These are phyloP conservation scores for Sceloporus tristichus DNA, from an alignment of 2,113 vertebrate species.

Conservation along the genomic window DNA sequence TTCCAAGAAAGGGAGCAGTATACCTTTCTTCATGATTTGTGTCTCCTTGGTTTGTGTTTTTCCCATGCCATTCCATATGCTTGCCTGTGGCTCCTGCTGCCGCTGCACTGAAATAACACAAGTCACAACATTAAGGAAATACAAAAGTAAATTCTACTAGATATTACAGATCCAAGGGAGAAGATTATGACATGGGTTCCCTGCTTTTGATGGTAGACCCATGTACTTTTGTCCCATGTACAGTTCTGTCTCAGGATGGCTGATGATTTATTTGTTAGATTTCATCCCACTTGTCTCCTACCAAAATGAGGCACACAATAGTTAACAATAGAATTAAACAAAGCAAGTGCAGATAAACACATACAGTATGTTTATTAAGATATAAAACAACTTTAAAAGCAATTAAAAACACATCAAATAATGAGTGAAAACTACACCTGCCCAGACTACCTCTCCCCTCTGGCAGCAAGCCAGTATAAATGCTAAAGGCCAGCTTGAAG, in stretches of 20 bases:
- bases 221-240: neutral
- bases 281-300: too few relatives aligned
- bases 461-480: too few relatives aligned
- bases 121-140: too few relatives aligned
- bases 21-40: neutral
- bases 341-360: neutral
- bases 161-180: neutral
- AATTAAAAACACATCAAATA: too few relatives aligned
- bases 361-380: too few relatives aligned
- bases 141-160: neutral
- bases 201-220: neutral
- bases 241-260: neutral
- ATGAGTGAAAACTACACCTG: too few relatives aligned
- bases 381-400: too few relatives aligned
- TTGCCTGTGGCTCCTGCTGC: neutral
- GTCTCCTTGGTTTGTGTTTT: neutral
- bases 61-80: neutral
- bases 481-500: too few relatives aligned
- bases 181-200: too few relatives aligned
- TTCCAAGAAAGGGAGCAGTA: neutral
- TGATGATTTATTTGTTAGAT: neutral
- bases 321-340: neutral
- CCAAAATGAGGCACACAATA: too few relatives aligned
- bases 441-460: too few relatives aligned
- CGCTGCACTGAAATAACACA: neutral